Percentiles rank a stretch among this genome's conserved stretches.
phyloP scores from a whole-genome alignment of 2,888 invertebrate genomes.

The Aradus depressus region DNA sequence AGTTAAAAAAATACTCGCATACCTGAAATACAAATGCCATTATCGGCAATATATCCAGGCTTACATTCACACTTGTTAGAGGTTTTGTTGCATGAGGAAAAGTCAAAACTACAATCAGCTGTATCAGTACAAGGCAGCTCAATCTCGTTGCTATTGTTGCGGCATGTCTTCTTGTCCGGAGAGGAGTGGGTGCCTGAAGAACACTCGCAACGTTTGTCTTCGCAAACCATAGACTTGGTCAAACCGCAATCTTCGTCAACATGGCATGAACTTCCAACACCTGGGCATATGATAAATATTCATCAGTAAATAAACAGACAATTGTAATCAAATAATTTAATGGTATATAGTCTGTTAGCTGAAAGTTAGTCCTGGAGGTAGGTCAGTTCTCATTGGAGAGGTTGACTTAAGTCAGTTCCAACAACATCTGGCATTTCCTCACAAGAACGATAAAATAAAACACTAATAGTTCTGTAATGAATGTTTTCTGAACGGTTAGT shows the following conservation, averaged over 20 bases:
- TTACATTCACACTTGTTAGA: slow-evolving; percentile 19
- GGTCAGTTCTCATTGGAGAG: background rate
- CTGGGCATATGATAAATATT: slow-evolving; percentile 22
- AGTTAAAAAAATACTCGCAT: too few relatives aligned
- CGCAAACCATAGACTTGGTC: slow-evolving; percentile 12
- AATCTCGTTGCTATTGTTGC: slow-evolving; percentile 2
- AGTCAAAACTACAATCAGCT: slow-evolving; percentile 22
- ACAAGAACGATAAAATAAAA: background rate
- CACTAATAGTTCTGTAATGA: background rate
- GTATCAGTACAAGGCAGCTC: slow-evolving; percentile 19
- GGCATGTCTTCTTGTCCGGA: slow-evolving; percentile 13
- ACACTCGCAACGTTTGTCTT: slow-evolving; percentile 17
- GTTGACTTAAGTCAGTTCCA: background rate
- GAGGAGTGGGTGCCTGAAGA: slow-evolving; percentile 14
- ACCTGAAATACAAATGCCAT: slow-evolving; percentile 20
- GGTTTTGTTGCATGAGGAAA: slow-evolving; percentile 16
- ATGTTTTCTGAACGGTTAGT: background rate
- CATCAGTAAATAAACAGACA: slow-evolving; percentile 31
- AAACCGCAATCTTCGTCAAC: slow-evolving; percentile 32
- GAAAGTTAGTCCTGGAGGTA: too few relatives aligned
- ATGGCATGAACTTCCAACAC: slow-evolving; percentile 30
- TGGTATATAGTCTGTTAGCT: too few relatives aligned
- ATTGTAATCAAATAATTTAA: background rate
- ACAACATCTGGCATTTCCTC: background rate
- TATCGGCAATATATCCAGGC: slow-evolving; percentile 10